Evolutionary conservation across 1,140 invertebrate species (phyloP), one percentile per base, ranked within the genome.

Genomic region (Anoplolepis gracilipes): DNA sequence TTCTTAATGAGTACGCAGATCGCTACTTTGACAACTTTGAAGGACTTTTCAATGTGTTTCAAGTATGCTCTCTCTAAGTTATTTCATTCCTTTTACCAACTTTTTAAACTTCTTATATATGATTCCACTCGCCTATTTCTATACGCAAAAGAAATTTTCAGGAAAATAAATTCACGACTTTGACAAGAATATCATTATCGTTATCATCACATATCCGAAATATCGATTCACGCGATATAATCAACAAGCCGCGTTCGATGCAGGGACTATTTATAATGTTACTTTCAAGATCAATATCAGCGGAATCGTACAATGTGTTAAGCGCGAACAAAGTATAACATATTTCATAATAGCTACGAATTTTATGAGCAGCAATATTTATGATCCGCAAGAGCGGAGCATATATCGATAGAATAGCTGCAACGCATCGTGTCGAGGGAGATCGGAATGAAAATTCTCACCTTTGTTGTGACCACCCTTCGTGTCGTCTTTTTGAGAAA

Each of bases 401-500:
- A 22, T 25, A 7, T 77, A 49, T 67, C 42, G 28, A 13, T 7
- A 49, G 33, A 28, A 81, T 28, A 72, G 16, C 19, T 13, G 49
- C 65, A 19, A 53, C 5, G 16, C 11, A 42, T 42, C 39, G 13
- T 49, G 46, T 49, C 4, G 64, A 25, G 65, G 22, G 25, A 30
- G 65, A 53, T 46, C 22, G n/a, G 2, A 25, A 16, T 36, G 16
- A 49, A 65, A 49, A 67, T 42, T 36, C 39, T 49, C 22, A 28
- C 30, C 30, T 25, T 78, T 42, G 22, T 78, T 5, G 22, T 25
- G 76, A 36, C 76, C 76, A 67, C 30, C 42, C n/a, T 53, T 78
- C 28, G 42, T 0, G 61, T 36, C 22, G 62, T 3, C 30, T 65
- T 69, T 78, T 78, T 22, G 42, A 25, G 19, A 4, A 65, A 33